phyloP scores from a whole-genome alignment of 2,113 vertebrate genomes.

The Zosterops hypoxanthus region DNA sequence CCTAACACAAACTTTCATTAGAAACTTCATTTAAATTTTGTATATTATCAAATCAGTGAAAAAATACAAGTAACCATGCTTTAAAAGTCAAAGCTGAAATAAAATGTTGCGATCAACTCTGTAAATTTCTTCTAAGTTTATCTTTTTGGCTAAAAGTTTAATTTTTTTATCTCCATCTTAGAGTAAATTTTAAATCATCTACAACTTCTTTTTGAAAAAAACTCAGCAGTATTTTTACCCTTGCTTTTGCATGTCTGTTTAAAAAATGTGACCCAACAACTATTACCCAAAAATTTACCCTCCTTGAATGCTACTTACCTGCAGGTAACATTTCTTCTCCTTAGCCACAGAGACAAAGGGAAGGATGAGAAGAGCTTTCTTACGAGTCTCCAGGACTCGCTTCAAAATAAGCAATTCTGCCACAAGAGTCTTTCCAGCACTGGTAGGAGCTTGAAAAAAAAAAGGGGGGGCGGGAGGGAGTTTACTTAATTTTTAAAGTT shows the following conservation, averaged over 20 bases:
- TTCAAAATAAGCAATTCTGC: constrained; percentile 95
- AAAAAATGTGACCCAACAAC: not conserved
- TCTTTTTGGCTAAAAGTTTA: not conserved
- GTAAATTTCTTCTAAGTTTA: not conserved
- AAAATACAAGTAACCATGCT: not conserved
- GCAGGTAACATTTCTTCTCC: constrained; percentile 94
- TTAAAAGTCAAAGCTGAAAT: not conserved
- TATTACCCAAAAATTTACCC: not conserved
- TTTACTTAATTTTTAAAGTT: not conserved
- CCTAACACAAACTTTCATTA: not conserved
- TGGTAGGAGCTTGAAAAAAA: constrained; percentile 83
- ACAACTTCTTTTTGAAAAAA: not conserved
- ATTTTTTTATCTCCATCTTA: not conserved
- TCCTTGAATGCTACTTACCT: constrained; percentile 74
- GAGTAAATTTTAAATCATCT: not conserved
- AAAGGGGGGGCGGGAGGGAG: accelerated
- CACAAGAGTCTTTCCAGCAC: constrained; percentile 95
- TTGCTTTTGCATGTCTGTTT: not conserved
- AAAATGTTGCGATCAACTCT: not conserved
- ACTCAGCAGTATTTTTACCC: not conserved
- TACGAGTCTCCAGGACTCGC: constrained; percentile 88
- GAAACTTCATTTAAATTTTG: not conserved
- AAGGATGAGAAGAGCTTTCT: constrained; percentile 94
- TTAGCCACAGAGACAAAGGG: constrained; percentile 97
- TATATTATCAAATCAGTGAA: not conserved